These are phyloP conservation scores for Valencia hispanica DNA, from an alignment of 2,797 vertebrate genomes.

Conservation along the genomic window DNA sequence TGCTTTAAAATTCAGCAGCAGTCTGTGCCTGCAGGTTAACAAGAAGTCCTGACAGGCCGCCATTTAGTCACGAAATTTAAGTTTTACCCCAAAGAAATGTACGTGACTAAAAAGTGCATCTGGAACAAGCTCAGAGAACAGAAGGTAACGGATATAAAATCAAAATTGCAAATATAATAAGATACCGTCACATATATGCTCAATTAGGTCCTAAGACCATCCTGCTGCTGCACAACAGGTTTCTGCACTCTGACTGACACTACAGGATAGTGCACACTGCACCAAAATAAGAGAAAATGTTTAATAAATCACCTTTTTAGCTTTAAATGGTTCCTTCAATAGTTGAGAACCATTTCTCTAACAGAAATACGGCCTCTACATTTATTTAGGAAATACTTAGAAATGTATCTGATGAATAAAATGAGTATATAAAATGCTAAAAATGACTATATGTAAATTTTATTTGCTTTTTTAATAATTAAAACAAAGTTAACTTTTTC, in stretches of 20 bases:
- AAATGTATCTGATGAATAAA: neutral
- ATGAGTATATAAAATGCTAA: neutral
- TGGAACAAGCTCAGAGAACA: neutral
- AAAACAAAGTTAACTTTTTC: too few relatives aligned
- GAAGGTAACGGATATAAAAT: neutral
- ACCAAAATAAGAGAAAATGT: neutral
- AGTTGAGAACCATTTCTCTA: neutral
- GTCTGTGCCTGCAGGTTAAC: neutral
- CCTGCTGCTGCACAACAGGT: neutral
- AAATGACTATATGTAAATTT: too few relatives aligned
- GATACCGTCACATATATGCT: neutral
- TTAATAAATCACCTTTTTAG: neutral
- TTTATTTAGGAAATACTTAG: neutral
- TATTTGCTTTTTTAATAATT: too few relatives aligned
- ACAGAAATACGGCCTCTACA: neutral
- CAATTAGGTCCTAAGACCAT: neutral
- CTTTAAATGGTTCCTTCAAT: neutral
- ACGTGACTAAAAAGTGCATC: neutral
- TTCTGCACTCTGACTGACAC: neutral
- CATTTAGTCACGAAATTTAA: neutral
- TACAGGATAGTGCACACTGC: neutral
- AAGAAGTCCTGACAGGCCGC: neutral
- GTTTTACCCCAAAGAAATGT: neutral
- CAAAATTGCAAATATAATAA: neutral
- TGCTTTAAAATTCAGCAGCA: neutral